A percentile compares a stretch with the other conserved stretches of the same genome.
phyloP scores from a whole-genome alignment of 2,888 invertebrate genomes.

The Atethmia centrago region DNA sequence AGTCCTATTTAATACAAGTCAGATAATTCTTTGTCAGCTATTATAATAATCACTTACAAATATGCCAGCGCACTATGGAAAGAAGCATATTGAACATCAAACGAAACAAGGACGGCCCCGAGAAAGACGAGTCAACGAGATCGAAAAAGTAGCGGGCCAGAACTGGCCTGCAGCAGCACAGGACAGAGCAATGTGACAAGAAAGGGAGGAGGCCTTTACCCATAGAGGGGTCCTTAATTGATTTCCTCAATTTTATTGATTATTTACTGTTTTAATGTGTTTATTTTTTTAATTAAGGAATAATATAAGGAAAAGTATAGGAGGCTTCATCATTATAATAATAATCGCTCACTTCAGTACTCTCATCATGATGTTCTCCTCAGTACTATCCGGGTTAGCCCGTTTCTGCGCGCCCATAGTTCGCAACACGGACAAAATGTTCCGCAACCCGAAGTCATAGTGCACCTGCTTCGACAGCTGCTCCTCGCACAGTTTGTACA shows the following conservation, averaged over 20 bases:
- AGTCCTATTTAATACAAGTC: too few relatives aligned
- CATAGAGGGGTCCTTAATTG: too few relatives aligned
- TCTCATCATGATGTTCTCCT: constrained; percentile 97
- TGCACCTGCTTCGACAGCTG: constrained; percentile 98
- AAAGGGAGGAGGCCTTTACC: too few relatives aligned
- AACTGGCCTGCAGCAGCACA: too few relatives aligned
- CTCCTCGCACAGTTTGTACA: constrained; percentile 97
- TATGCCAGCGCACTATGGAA: too few relatives aligned
- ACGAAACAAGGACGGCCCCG: not conserved
- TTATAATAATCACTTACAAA: constrained; percentile 12
- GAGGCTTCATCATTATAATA: too few relatives aligned
- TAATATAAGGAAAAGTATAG: too few relatives aligned
- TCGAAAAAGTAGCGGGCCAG: not conserved
- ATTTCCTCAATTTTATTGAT: too few relatives aligned
- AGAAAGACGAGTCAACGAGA: not conserved
- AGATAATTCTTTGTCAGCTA: not conserved
- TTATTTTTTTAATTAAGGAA: too few relatives aligned
- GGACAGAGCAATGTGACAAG: too few relatives aligned
- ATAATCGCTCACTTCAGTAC: constrained; percentile 92
- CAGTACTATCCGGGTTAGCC: constrained; percentile 95
- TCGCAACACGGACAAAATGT: constrained; percentile 95
- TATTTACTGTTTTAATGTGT: too few relatives aligned
- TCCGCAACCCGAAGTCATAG: constrained; percentile 96
- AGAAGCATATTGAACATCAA: too few relatives aligned
- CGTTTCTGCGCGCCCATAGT: constrained; percentile 95